These are phyloP conservation scores for Erythrocercus mccallii DNA, from an alignment of 2,113 vertebrate species.

Conservation along the genomic window DNA sequence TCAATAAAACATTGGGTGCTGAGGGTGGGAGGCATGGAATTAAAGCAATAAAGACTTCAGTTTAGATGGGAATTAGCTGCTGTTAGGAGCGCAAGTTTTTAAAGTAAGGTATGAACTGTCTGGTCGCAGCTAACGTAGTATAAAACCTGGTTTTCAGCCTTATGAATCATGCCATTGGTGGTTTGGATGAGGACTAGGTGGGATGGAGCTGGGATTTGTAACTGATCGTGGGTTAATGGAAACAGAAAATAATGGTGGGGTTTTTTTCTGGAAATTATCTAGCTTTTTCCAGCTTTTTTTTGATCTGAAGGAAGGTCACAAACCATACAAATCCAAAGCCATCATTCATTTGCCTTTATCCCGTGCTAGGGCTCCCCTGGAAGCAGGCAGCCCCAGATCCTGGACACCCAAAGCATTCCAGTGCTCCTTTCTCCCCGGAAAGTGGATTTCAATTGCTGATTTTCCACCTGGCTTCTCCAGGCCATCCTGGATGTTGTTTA, in stretches of 20 bases:
- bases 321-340: neutral
- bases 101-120: neutral
- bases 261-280: neutral
- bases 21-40: neutral
- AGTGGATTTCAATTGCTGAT: fast-evolving
- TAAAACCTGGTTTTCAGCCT: neutral
- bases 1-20: neutral
- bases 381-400: fast-evolving
- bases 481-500: neutral
- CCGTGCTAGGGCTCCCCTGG: fast-evolving
- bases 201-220: neutral
- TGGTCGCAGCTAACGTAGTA: neutral
- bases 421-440: neutral
- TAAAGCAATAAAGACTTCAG: neutral
- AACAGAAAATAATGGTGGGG: fast-evolving
- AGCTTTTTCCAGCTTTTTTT: neutral
- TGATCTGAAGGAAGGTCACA: neutral
- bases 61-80: neutral
- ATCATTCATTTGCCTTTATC: neutral
- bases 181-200: neutral
- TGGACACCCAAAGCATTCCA: neutral
- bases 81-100: neutral
- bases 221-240: fast-evolving
- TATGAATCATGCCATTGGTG: neutral
- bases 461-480: neutral